Percentiles rank a stretch among this genome's conserved stretches.
phyloP scores from a whole-genome alignment of 2,888 invertebrate genomes.

The Ctena decussata region DNA sequence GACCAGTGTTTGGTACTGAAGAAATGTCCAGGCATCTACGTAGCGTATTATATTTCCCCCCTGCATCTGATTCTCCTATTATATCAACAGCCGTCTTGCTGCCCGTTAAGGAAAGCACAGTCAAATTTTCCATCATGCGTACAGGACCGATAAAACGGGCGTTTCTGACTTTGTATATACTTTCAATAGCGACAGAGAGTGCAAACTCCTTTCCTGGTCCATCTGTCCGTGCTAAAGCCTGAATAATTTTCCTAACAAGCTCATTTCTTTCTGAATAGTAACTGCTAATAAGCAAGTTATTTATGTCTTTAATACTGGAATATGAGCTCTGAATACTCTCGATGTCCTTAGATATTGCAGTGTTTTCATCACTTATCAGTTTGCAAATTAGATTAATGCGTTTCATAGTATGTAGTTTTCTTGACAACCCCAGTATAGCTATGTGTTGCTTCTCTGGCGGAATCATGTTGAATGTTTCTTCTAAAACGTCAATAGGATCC shows the following conservation, averaged over 20 bases:
- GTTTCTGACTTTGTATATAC: neutral
- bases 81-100: neutral
- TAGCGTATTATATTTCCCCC: neutral
- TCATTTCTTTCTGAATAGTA: neutral
- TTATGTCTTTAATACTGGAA: neutral
- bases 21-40: neutral
- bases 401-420: too few species aligned
- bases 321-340: neutral
- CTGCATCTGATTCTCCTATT: neutral
- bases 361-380: neutral
- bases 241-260: neutral
- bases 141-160: neutral
- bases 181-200: neutral
- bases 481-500: too few species aligned
- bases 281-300: neutral
- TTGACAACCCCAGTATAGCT: too few species aligned
- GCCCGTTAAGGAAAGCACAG: neutral
- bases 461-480: too few species aligned
- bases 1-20: neutral
- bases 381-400: too few species aligned
- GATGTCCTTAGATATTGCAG: neutral
- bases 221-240: neutral
- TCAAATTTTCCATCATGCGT: neutral
- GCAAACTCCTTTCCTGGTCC: neutral
- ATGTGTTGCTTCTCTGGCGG: too few species aligned